Evolutionary conservation across 1,140 invertebrate species (phyloP), one percentile per base, ranked within the genome.

Genomic region (Hydropsyche tenuis): DNA sequence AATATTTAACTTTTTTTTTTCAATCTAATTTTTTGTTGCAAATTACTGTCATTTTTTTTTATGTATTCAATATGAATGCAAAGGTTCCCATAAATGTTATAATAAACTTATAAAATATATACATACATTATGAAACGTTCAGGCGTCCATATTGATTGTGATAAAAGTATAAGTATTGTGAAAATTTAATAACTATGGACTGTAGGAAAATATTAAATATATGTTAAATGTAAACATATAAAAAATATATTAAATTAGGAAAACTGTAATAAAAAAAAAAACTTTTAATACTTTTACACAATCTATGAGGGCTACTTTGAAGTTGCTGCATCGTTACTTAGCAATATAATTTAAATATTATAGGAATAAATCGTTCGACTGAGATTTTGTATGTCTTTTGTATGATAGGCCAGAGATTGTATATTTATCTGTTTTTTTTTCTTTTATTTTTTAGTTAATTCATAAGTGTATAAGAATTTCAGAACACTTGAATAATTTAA

Each of bases 81-180:
- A 3, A 37, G 9, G 3, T 37, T 37, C 9, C 30, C 30, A 37
- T 37, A 4, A 3, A 37, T 37, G 30, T 37, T 37, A 37, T 37
- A 9, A 37, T 37, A 37, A 4, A 9, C 30, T 4, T 37, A 37
- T 37, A 37, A 4, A 9, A 37, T 37, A 37, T 37, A 37, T n/a
- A n/a, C 12, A 48, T 48, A 48, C n/a, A n/a, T n/a, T 16, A 48
- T 48, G 16, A 6, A 48, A 48, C 14, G 20, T 60, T 23, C 51
- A 70, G 22, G 71, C 76, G 76, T 77, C 76, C 76, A 77, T 60
- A 20, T 72, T 73, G 65, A 74, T 73, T 77, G 76, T 77, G 76
- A 77, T 77, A 77, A 77, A 64, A 69, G 53, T 53, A 72, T 74
- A 37, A 37, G 30, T 37, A 73, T 63, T 73, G 75, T 73, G 69